Conservation (phyloP, 2,113 vertebrate genomes). For the Anguilla japonica region DNA sequence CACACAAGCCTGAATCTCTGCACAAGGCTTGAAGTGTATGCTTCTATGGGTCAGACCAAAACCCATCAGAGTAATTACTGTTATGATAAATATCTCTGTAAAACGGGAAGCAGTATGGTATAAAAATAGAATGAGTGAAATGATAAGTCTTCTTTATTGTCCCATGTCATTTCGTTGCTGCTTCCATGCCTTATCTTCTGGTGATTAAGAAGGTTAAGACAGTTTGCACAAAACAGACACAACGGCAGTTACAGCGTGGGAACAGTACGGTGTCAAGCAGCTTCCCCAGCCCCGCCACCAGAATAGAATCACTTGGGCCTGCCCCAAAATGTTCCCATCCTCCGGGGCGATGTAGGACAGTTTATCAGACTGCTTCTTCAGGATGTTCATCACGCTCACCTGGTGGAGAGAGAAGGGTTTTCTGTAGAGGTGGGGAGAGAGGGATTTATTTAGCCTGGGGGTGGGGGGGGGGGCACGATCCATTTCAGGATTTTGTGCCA, state of each 20-base stretch:
- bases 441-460: not conserved
- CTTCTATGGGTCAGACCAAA: not conserved
- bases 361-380: not conserved
- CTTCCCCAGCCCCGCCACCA: not conserved
- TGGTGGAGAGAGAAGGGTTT: not conserved
- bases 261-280: too few relatives aligned
- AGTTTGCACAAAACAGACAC: too few relatives aligned
- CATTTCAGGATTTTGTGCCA: too few relatives aligned
- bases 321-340: not conserved
- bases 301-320: not conserved
- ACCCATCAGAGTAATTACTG: not conserved
- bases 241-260: too few relatives aligned
- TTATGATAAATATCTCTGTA: not conserved
- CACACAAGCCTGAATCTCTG: not conserved
- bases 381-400: not conserved
- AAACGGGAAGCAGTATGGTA: not conserved
- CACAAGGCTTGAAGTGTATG: not conserved
- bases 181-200: too few relatives aligned
- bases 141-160: too few relatives aligned
- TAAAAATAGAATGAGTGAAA: too few relatives aligned
- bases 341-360: not conserved
- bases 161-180: too few relatives aligned
- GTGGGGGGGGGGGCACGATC: too few relatives aligned
- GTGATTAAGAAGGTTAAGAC: too few relatives aligned
- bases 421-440: not conserved